These are phyloP conservation scores for Pygoscelis adeliae DNA, from an alignment of 2,113 vertebrate species.

Conservation along the genomic window DNA sequence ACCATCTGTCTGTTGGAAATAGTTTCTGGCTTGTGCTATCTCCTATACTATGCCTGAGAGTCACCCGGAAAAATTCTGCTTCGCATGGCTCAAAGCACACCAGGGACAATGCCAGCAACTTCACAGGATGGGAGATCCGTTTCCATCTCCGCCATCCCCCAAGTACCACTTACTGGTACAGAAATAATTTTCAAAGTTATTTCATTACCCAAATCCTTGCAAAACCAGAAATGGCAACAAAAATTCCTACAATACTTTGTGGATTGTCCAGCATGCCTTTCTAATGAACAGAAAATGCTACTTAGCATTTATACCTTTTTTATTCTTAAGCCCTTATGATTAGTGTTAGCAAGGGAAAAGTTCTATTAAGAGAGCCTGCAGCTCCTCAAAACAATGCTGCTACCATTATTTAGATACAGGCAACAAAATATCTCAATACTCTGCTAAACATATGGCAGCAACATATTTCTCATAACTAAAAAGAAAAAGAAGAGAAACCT, in stretches of 20 bases:
- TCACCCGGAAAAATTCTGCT: background rate
- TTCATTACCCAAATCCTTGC: background rate
- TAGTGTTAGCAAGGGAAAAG: background rate
- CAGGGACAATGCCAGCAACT: background rate
- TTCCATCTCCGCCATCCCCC: background rate
- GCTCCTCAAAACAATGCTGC: background rate
- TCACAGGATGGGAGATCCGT: fast-evolving
- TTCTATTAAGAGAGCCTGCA: background rate
- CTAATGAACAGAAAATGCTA: background rate
- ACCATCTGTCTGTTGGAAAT: background rate
- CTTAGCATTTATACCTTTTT: background rate
- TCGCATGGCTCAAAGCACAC: background rate
- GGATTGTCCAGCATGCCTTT: background rate
- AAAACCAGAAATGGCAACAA: background rate
- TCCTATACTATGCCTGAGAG: background rate
- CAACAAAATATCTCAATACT: background rate
- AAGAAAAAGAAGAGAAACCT: background rate
- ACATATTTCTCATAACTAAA: background rate
- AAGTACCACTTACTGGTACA: background rate
- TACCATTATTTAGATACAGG: background rate
- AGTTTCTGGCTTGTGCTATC: background rate
- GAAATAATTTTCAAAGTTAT: background rate
- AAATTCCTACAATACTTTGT: background rate
- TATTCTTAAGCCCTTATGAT: background rate
- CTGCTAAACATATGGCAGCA: background rate